These are phyloP conservation scores for Lithophane socia DNA, from an alignment of 2,888 invertebrate genomes.

Conservation along the genomic window DNA sequence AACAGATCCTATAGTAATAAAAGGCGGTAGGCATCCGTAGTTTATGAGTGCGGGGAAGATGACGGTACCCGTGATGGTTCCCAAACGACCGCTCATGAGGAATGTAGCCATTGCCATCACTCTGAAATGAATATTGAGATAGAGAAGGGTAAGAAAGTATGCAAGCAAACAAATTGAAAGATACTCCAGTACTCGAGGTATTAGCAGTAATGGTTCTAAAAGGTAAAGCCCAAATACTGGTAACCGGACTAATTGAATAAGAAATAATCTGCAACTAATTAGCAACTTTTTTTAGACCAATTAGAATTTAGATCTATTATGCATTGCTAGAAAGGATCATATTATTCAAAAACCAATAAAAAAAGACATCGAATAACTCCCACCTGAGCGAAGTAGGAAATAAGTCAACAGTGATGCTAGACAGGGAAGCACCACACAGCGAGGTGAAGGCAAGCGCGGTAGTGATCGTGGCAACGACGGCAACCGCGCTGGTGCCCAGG, in stretches of 20 bases:
- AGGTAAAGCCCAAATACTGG: no score
- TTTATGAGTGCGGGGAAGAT: conserved; percentile 92
- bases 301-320: no score
- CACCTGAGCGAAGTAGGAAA: conserved; percentile 93
- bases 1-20: conserved; percentile 92
- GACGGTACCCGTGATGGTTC: conserved; percentile 93
- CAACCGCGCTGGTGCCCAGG: conserved; percentile 85
- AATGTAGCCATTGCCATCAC: conserved; percentile 93
- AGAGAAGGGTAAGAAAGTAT: no score
- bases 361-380: background rate
- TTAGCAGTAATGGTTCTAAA: no score
- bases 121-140: conserved; percentile 78
- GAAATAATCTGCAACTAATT: no score
- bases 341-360: no score
- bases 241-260: no score
- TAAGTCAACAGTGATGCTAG: conserved; percentile 91
- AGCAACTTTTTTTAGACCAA: no score
- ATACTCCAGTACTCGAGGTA: no score
- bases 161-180: no score
- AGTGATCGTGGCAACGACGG: conserved; percentile 90
- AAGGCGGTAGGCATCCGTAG: conserved; percentile 93
- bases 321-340: no score
- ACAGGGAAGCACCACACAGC: conserved; percentile 90
- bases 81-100: conserved; percentile 93
- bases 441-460: conserved; percentile 89